Conservation (phyloP, 2,888 invertebrate genomes). For the Apodemia mormo region DNA sequence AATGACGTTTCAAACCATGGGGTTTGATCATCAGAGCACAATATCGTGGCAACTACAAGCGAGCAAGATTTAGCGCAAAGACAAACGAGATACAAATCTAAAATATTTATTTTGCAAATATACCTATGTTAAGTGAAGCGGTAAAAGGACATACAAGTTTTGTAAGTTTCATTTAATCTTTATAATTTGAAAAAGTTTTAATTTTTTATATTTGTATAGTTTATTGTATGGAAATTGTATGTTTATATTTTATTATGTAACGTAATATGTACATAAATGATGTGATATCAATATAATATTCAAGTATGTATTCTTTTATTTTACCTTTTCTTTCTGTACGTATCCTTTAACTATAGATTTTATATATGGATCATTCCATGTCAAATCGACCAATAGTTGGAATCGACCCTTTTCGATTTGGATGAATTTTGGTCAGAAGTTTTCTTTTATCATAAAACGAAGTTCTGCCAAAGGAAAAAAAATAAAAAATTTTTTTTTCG, state of each 20-base stretch:
- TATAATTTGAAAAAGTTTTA: conserved; percentile 29
- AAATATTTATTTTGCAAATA: conserved; percentile 17
- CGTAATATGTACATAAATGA: conserved; percentile 74
- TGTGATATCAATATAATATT: conserved; percentile 69
- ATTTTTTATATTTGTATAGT: conserved; percentile 37
- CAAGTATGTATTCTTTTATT: conserved; percentile 27
- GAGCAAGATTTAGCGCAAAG: background rate
- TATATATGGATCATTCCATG: no score
- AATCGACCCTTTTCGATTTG: no score
- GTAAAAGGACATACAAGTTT: conserved; percentile 15
- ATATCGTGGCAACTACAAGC: background rate
- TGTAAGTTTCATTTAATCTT: conserved; percentile 19
- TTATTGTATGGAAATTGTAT: conserved; percentile 37
- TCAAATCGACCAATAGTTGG: no score
- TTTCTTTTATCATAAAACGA: no score
- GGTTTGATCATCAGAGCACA: background rate
- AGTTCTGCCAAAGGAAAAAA: no score
- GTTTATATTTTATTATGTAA: conserved; percentile 57
- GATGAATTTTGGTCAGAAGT: no score
- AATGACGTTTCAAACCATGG: background rate
- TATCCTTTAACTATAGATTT: no score
- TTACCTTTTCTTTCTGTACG: background rate
- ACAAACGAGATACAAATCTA: conserved; percentile 11
- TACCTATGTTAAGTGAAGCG: conserved; percentile 16
- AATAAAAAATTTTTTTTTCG: no score